These are phyloP conservation scores for Ophonus ardosiacus DNA, from an alignment of 2,888 invertebrate species.

Conservation along the genomic window DNA sequence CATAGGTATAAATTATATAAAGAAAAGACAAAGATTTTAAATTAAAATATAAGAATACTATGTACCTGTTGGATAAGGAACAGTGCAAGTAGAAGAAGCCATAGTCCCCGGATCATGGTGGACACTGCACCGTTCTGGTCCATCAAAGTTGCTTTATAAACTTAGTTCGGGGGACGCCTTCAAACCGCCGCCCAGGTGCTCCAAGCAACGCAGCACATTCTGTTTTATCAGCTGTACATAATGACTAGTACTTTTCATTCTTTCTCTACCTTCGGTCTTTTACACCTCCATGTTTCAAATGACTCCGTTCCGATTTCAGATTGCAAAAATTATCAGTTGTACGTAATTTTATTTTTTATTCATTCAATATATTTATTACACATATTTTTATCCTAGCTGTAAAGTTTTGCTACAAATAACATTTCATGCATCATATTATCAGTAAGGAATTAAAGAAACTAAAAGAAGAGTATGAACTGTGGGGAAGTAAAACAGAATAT, in stretches of 20 bases:
- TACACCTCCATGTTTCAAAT: not conserved
- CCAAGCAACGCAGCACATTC: not conserved
- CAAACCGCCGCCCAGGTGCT: not conserved
- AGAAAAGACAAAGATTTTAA: not conserved
- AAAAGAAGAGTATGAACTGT: too few species aligned
- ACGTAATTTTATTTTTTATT: too few species aligned
- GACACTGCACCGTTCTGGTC: not conserved
- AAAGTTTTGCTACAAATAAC: too few species aligned
- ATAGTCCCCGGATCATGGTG: constrained; percentile 4
- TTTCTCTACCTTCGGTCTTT: not conserved
- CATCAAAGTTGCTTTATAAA: not conserved
- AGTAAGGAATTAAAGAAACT: too few species aligned
- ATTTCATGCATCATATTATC: too few species aligned
- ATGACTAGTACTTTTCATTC: not conserved
- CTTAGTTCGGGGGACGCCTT: not conserved
- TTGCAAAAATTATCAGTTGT: too few species aligned
- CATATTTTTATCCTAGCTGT: too few species aligned
- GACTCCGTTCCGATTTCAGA: too few species aligned
- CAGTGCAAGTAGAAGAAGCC: not conserved
- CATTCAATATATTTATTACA: too few species aligned
- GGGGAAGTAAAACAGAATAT: too few species aligned
- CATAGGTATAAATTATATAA: too few species aligned
- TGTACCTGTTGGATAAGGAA: constrained; percentile 1
- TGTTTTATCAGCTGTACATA: not conserved
- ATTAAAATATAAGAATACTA: not conserved